Percentiles rank a stretch among this genome's conserved stretches.
Evolutionary conservation across 2,888 invertebrate species (phyloP).

Genomic region (Cheilosia soror): DNA sequence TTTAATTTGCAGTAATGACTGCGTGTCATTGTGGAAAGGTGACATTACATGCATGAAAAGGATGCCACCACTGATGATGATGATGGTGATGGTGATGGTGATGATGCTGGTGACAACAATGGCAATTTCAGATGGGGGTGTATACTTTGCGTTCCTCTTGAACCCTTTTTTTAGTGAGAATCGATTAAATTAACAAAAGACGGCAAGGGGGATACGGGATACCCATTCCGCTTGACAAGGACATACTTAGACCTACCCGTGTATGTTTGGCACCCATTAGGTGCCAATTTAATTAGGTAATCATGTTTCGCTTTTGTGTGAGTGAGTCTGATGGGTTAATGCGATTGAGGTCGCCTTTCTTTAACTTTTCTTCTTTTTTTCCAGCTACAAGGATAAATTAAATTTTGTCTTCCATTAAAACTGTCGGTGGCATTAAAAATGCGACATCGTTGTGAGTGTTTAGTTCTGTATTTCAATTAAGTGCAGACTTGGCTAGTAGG

Average conservation of each 20-base stretch:
- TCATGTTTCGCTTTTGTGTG: conserved; percentile 53
- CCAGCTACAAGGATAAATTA: not conserved
- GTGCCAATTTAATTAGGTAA: conserved; percentile 73
- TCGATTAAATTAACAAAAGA: conserved; percentile 67
- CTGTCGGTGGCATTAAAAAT: not conserved
- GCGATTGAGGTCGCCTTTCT: conserved; percentile 48
- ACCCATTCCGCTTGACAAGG: not conserved
- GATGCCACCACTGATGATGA: conserved; percentile 26
- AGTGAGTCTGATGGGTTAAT: conserved; percentile 50
- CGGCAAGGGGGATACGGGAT: not conserved
- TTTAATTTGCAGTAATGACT: conserved; percentile 70
- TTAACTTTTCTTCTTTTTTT: not conserved
- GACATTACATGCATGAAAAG: conserved; percentile 23
- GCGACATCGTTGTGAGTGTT: not conserved
- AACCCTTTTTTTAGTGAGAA: conserved; percentile 51
- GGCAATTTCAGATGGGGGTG: conserved; percentile 17
- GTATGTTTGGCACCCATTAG: conserved; percentile 31
- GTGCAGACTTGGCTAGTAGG: too few relatives aligned
- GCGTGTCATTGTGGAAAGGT: conserved; percentile 25
- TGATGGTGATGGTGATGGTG: too few relatives aligned
- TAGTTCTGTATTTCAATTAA: not conserved
- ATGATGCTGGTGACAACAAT: conserved; percentile 27
- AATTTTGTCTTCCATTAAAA: conserved; percentile 5
- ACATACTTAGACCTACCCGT: not conserved
- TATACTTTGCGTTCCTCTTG: conserved; percentile 1